Evolutionary conservation across 2,113 vertebrate genomes (phyloP).

Genomic region (Bothrops jararaca): DNA sequence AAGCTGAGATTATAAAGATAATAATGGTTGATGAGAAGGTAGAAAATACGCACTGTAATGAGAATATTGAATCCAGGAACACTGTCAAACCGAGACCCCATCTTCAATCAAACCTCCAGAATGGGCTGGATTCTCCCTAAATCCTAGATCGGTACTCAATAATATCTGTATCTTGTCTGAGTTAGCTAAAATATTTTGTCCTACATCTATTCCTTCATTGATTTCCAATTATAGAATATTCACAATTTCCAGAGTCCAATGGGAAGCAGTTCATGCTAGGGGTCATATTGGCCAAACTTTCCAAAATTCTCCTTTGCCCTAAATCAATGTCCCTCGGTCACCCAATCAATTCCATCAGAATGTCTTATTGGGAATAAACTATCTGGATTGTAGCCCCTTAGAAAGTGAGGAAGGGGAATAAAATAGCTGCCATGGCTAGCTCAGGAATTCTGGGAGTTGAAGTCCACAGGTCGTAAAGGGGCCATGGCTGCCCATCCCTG

Average conservation of each 20-base stretch:
- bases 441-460: background rate
- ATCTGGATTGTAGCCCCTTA: background rate
- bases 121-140: background rate
- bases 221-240: background rate
- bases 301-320: background rate
- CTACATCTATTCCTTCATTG: background rate
- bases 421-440: background rate
- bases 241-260: background rate
- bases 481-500: background rate
- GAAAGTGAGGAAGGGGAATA: background rate
- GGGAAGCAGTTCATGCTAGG: background rate
- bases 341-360: background rate
- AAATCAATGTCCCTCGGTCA: background rate
- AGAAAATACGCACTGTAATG: background rate
- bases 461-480: background rate
- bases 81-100: background rate
- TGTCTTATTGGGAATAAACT: background rate
- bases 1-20: background rate
- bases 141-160: background rate
- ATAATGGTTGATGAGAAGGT: background rate
- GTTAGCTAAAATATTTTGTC: background rate
- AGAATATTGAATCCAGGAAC: background rate
- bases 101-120: background rate
- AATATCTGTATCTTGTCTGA: background rate
- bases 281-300: background rate